Evolutionary conservation across 2,888 invertebrate species (phyloP).

Genomic region (Amphipyra berbera): DNA sequence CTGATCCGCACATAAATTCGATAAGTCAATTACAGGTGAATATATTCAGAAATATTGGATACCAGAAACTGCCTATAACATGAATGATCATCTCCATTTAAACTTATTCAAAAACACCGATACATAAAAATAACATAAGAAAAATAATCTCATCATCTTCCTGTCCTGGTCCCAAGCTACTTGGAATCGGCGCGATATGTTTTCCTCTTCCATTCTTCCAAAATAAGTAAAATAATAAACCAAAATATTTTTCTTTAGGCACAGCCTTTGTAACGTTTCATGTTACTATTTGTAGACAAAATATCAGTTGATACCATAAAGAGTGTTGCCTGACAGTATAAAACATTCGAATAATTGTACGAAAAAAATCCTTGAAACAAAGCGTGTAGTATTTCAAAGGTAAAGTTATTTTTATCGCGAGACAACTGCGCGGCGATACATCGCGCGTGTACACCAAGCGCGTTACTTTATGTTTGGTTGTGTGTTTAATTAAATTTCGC

Average conservation of each 20-base stretch:
- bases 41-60: too few relatives aligned
- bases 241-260: not conserved
- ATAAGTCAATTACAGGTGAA: too few relatives aligned
- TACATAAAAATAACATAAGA: too few relatives aligned
- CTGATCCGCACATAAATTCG: too few relatives aligned
- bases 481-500: slow-evolving; percentile 40
- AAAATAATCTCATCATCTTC: too few relatives aligned
- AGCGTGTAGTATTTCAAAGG: slow-evolving; percentile 26
- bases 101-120: too few relatives aligned
- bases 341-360: slow-evolving; percentile 22
- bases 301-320: slow-evolving; percentile 15
- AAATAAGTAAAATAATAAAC: slow-evolving; percentile 7
- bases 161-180: too few relatives aligned
- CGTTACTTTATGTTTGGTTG: slow-evolving; percentile 22
- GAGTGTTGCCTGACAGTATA: slow-evolving; percentile 18
- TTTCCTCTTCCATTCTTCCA: too few relatives aligned
- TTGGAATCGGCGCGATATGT: too few relatives aligned
- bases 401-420: slow-evolving; percentile 15
- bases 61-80: too few relatives aligned
- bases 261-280: slow-evolving; percentile 27
- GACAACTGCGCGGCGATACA: slow-evolving; percentile 9
- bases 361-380: slow-evolving; percentile 24
- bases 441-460: slow-evolving; percentile 20
- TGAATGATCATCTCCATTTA: too few relatives aligned
- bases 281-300: slow-evolving; percentile 23